Conservation (phyloP, 2,113 vertebrate genomes). For the Oreochromis aureus region DNA sequence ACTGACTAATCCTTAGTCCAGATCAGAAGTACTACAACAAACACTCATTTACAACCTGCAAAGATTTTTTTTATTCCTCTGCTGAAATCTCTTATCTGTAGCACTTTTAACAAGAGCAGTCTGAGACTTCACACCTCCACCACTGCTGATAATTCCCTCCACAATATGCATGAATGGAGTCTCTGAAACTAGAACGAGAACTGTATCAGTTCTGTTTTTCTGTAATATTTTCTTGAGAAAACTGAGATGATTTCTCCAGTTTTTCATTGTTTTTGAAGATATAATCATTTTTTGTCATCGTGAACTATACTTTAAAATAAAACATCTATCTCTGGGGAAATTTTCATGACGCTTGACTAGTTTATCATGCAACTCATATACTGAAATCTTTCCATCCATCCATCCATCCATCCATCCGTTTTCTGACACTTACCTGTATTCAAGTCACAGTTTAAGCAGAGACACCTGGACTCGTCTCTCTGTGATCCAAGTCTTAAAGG, state of each 20-base stretch:
- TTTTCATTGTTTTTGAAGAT: background rate
- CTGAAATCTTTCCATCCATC: background rate
- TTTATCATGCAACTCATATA: background rate
- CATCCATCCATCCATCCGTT: background rate
- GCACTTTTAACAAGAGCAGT: background rate
- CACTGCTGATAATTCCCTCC: background rate
- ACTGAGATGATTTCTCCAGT: background rate
- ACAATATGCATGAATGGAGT: background rate
- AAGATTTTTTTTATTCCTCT: background rate
- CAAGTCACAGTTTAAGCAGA: background rate
- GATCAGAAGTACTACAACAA: constrained; percentile 1
- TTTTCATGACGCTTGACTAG: background rate
- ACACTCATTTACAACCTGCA: background rate
- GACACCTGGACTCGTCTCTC: background rate
- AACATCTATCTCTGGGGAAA: background rate
- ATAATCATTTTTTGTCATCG: background rate
- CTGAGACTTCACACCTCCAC: background rate
- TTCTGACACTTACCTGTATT: background rate
- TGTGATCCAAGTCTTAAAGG: background rate
- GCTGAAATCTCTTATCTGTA: background rate
- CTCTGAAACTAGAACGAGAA: background rate
- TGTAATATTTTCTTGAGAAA: background rate
- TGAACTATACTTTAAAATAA: too few relatives aligned
- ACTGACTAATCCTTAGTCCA: constrained; percentile 34
- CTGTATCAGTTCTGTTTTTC: background rate